phyloP scores from a whole-genome alignment of 2,888 invertebrate genomes.

The Aspidapion aeneum region DNA sequence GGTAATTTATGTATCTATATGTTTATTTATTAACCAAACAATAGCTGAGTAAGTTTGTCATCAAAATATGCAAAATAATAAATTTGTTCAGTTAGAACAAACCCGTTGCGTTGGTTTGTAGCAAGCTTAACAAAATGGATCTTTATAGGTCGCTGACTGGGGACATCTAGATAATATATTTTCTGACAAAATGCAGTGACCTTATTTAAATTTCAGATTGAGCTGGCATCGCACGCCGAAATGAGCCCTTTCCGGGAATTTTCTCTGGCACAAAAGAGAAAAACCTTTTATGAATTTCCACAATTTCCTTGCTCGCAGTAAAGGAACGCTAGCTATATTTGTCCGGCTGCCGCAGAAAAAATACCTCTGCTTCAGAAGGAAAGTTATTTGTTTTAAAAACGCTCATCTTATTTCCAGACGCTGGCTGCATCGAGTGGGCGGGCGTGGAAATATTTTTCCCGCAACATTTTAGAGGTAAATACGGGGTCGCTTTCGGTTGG shows the following conservation, averaged over 20 bases:
- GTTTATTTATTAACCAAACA: too few species aligned
- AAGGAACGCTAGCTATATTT: not conserved
- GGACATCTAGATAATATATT: not conserved
- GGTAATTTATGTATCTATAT: too few species aligned
- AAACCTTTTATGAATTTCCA: not conserved
- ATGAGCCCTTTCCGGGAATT: not conserved
- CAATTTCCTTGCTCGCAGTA: not conserved
- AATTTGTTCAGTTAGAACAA: too few species aligned
- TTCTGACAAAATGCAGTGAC: not conserved
- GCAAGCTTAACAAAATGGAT: too few species aligned
- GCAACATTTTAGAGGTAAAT: not conserved
- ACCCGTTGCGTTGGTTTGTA: too few species aligned
- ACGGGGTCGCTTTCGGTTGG: not conserved
- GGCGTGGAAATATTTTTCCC: not conserved
- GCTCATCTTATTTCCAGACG: not conserved
- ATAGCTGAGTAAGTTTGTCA: too few species aligned
- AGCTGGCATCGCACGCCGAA: not conserved
- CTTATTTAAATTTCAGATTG: not conserved
- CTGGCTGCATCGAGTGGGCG: too few species aligned
- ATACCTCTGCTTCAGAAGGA: too few species aligned
- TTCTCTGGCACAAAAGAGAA: not conserved
- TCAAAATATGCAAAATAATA: too few species aligned
- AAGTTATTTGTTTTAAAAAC: not conserved
- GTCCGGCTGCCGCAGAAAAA: not conserved
- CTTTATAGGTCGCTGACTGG: not conserved